These are phyloP conservation scores for Bradysia coprophila DNA, from an alignment of 1,140 invertebrate genomes.

Conservation along the genomic window DNA sequence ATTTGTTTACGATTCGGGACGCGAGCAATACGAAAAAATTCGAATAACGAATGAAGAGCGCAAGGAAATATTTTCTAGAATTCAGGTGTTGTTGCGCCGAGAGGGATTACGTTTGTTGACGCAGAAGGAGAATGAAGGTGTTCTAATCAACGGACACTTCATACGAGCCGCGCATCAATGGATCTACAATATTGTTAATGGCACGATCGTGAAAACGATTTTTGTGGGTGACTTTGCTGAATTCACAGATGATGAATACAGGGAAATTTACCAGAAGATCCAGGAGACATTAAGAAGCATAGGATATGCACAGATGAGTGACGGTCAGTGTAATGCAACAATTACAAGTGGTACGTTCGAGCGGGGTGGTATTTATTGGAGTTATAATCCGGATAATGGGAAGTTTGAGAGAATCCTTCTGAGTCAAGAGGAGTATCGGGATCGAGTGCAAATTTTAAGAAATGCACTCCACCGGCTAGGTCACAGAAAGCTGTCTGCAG, in stretches of 20 bases:
- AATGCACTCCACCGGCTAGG: not conserved
- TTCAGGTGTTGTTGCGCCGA: too few species aligned
- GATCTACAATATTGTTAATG: not conserved
- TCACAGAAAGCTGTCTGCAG: not conserved
- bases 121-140: too few species aligned
- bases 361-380: not conserved
- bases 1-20: too few species aligned
- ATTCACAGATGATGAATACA: not conserved
- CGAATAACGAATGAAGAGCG: too few species aligned
- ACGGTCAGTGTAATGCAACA: not conserved
- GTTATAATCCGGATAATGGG: not conserved
- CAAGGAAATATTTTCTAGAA: too few species aligned
- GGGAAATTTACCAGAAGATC: not conserved
- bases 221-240: not conserved
- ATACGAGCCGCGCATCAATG: not conserved
- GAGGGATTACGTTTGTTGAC: too few species aligned
- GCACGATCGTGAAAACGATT: not conserved
- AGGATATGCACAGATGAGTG: not conserved
- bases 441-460: not conserved
- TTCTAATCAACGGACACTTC: too few species aligned
- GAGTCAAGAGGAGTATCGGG: not conserved
- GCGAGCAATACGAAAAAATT: too few species aligned
- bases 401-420: not conserved
- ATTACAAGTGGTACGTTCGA: not conserved
- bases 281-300: not conserved